phyloP scores from a whole-genome alignment of 2,113 vertebrate genomes.

The Periophthalmus modestus region DNA sequence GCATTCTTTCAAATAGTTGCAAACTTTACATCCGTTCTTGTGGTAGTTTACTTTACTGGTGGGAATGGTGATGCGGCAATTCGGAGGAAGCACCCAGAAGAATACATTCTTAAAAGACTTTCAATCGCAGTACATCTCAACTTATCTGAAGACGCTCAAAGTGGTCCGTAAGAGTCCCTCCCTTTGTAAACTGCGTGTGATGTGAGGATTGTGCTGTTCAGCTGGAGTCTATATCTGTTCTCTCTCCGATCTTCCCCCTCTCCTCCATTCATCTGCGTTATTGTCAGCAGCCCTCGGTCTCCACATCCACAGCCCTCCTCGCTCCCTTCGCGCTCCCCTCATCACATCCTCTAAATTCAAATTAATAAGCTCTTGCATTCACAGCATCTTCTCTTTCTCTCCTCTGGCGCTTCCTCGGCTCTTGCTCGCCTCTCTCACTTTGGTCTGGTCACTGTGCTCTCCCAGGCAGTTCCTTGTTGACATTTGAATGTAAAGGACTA shows the following conservation, averaged over 20 bases:
- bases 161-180: slow-evolving; percentile 23
- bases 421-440: slow-evolving; percentile 11
- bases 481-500: slow-evolving; percentile 40
- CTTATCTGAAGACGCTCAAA: slow-evolving; percentile 38
- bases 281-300: not conserved
- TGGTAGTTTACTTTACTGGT: not conserved
- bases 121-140: slow-evolving; percentile 17
- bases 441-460: slow-evolving; percentile 5
- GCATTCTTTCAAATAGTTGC: not conserved
- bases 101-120: slow-evolving; percentile 8
- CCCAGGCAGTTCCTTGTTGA: not conserved
- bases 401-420: slow-evolving; percentile 1
- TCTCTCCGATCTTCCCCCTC: slow-evolving; percentile 11
- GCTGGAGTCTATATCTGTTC: slow-evolving; percentile 20
- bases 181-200: slow-evolving; percentile 9
- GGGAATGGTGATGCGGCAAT: not conserved
- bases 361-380: slow-evolving; percentile 60
- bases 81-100: slow-evolving; percentile 1
- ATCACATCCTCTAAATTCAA: slow-evolving; percentile 54
- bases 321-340: slow-evolving; percentile 25
- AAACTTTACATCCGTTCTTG: slow-evolving; percentile 23
- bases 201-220: slow-evolving; percentile 29
- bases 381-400: slow-evolving; percentile 35
- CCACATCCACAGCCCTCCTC: not conserved
- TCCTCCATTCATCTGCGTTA: slow-evolving; percentile 4